A percentile compares a stretch with the other conserved stretches of the same genome.
These are phyloP conservation scores for Grammomys dolichurus DNA, from an alignment of 2,113 vertebrate genomes.

Conservation along the genomic window DNA sequence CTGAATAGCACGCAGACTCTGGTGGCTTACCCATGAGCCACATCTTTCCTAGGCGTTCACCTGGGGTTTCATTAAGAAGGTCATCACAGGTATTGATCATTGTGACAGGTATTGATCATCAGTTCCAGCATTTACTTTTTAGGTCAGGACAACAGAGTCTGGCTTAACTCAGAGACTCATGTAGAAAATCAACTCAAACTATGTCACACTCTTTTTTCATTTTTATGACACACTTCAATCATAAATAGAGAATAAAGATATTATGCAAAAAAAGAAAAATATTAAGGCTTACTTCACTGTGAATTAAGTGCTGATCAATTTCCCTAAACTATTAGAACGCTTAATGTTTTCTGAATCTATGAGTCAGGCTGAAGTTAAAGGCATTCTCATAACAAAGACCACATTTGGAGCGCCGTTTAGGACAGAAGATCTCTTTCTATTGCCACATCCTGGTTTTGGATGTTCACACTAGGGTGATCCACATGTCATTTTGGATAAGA, in stretches of 20 bases:
- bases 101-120: constrained; percentile 27
- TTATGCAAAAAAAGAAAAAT: constrained; percentile 17
- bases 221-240: constrained; percentile 63
- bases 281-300: constrained; percentile 44
- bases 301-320: constrained; percentile 46
- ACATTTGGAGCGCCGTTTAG: not conserved
- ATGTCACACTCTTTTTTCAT: constrained; percentile 65
- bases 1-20: not conserved
- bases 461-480: not conserved
- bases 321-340: not conserved
- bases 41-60: not conserved
- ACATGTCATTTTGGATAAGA: constrained; percentile 57
- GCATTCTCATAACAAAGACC: constrained; percentile 2
- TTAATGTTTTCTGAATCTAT: constrained; percentile 42
- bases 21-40: not conserved
- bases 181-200: constrained; percentile 68
- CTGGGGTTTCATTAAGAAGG: constrained; percentile 39
- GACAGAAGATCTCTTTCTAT: not conserved
- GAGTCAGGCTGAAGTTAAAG: constrained; percentile 46
- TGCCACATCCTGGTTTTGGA: not conserved
- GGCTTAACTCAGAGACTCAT: constrained; percentile 15
- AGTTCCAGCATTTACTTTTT: constrained; percentile 66
- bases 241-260: constrained; percentile 49
- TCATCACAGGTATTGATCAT: constrained; percentile 34
- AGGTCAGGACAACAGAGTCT: constrained; percentile 31